These are phyloP conservation scores for Cryptosula pallasiana DNA, from an alignment of 2,888 invertebrate genomes.

Conservation along the genomic window DNA sequence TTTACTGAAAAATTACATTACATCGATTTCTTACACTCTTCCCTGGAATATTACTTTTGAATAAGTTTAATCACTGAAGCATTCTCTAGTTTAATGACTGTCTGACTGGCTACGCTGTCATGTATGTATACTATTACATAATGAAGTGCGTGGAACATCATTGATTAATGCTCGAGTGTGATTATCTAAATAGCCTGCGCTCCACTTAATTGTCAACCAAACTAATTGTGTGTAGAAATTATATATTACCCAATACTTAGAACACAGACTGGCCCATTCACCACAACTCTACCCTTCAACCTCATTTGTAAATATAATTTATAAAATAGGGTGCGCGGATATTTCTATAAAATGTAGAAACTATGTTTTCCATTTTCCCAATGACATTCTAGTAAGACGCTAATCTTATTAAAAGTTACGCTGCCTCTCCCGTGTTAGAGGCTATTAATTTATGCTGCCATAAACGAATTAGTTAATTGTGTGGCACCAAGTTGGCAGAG, in stretches of 20 bases:
- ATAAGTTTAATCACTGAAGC: not conserved
- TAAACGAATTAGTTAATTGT: constrained; percentile 12
- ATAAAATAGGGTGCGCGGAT: too few relatives aligned
- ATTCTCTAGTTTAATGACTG: not conserved
- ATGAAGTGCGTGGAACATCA: not conserved
- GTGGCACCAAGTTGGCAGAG: too few relatives aligned
- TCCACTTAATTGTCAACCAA: not conserved
- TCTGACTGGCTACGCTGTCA: not conserved
- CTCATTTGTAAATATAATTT: too few relatives aligned
- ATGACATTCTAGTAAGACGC: too few relatives aligned
- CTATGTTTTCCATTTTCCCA: too few relatives aligned
- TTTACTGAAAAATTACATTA: not conserved
- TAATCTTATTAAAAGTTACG: too few relatives aligned
- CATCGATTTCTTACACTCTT: not conserved
- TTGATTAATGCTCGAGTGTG: constrained; percentile 17
- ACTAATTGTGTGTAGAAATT: too few relatives aligned
- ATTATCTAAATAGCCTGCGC: not conserved
- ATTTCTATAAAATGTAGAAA: too few relatives aligned
- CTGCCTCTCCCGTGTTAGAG: too few relatives aligned
- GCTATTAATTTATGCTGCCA: constrained; percentile 14
- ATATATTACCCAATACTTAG: too few relatives aligned
- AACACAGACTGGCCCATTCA: too few relatives aligned
- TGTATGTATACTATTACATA: not conserved
- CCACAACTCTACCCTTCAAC: too few relatives aligned
- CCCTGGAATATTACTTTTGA: not conserved